Conservation (phyloP, 2,888 invertebrate genomes). For the Orthosia incerta region DNA sequence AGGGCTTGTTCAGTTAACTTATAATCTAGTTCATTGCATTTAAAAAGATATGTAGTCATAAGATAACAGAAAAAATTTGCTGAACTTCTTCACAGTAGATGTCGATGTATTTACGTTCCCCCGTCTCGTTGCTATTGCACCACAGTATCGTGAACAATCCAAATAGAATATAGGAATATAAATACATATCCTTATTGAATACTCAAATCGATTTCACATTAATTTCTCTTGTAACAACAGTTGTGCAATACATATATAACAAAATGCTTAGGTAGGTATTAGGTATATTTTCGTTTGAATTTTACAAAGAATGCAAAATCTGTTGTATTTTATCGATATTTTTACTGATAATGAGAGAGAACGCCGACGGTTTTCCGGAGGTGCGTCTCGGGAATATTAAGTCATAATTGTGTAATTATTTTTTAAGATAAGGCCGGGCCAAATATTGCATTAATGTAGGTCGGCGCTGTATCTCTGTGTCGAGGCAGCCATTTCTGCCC, state of each 20-base stretch:
- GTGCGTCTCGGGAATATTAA: constrained; percentile 81
- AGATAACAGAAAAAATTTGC: constrained; percentile 74
- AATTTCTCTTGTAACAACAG: constrained; percentile 85
- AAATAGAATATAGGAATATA: constrained; percentile 86
- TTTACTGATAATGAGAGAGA: constrained; percentile 84
- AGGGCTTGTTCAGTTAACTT: constrained; percentile 77
- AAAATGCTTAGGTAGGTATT: constrained; percentile 89
- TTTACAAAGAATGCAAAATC: constrained; percentile 88
- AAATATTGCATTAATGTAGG: constrained; percentile 90
- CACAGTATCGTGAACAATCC: constrained; percentile 83
- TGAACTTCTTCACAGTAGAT: constrained; percentile 80
- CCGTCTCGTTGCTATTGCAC: constrained; percentile 84
- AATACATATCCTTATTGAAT: constrained; percentile 90
- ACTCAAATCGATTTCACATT: constrained; percentile 88
- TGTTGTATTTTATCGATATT: constrained; percentile 90
- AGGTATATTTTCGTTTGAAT: constrained; percentile 89
- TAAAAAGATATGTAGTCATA: constrained; percentile 86
- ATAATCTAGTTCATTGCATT: constrained; percentile 86
- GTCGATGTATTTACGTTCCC: constrained; percentile 67
- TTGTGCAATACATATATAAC: constrained; percentile 90
- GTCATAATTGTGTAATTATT: constrained; percentile 90
- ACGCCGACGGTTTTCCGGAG: constrained; percentile 74
- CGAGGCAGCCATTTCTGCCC: constrained; percentile 82
- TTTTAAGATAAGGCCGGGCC: constrained; percentile 90
- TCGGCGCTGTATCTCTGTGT: constrained; percentile 85